These are phyloP conservation scores for Cichlasoma orientale DNA, from an alignment of 2,797 vertebrate species.

Conservation along the genomic window DNA sequence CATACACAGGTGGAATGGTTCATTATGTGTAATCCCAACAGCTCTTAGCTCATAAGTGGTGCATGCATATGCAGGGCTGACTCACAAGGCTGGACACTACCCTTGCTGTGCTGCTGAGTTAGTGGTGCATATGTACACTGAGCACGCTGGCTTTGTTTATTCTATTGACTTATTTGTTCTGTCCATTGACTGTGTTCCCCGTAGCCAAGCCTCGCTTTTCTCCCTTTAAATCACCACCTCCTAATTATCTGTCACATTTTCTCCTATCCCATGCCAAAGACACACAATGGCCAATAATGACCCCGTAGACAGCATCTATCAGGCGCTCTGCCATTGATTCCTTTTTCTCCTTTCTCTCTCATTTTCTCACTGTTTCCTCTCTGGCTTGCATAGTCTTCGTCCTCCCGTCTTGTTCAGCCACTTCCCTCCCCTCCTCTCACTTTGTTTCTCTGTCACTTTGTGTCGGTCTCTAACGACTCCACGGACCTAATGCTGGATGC, in stretches of 20 bases:
- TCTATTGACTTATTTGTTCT: constrained; percentile 86
- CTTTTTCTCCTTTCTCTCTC: constrained; percentile 32
- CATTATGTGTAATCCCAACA: constrained; percentile 46
- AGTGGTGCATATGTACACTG: constrained; percentile 77
- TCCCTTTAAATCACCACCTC: constrained; percentile 83
- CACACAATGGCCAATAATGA: constrained; percentile 85
- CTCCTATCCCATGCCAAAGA: constrained; percentile 82
- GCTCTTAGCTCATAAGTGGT: constrained; percentile 52
- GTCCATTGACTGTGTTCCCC: constrained; percentile 80
- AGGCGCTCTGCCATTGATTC: constrained; percentile 79
- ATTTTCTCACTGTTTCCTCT: constrained; percentile 49
- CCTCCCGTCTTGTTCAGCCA: constrained; percentile 40
- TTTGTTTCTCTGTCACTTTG: constrained; percentile 53
- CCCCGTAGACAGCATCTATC: constrained; percentile 83
- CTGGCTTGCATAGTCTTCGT: constrained; percentile 14
- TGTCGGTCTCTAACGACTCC: constrained; percentile 1
- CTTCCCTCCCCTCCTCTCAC: constrained; percentile 30
- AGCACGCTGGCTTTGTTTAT: constrained; percentile 82
- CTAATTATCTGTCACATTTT: constrained; percentile 88
- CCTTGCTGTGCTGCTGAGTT: constrained; percentile 66
- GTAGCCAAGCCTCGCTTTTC: constrained; percentile 75
- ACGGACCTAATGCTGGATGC: constrained; percentile 15
- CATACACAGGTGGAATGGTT: constrained; percentile 52
- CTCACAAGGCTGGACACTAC: constrained; percentile 56
- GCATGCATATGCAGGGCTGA: constrained; percentile 53